Base-by-base conservation (phyloP, 2,797 vertebrate species). In the Chelidonichthys spinosus region DNA sequence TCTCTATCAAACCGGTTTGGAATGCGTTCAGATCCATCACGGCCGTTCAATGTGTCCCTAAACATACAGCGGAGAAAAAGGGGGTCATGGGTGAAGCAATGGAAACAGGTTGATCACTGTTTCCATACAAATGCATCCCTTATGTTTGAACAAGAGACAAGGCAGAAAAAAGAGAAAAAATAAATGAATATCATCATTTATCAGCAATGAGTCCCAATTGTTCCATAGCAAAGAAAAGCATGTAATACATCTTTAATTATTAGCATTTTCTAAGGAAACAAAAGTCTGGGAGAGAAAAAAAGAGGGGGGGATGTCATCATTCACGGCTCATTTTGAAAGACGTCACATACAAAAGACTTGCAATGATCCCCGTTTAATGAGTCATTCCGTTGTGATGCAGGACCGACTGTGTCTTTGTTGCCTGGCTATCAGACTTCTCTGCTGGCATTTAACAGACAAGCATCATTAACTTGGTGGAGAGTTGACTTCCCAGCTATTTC, bases 1-100 rank as follows among this genome's bases (percentile, higher is more conserved):
- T 72, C 82, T 87, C 74, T n/a, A 84, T 84, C 77, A 75, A 85
- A 67, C 50, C 36, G 74, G 66, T 81, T 75, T 25, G 85, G 89
- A 91, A 94, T 87, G 88, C 89, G 63, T 37, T 49, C 36, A 75
- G 84, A 92, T 93, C 79, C 72, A 91, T 92, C 91, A 89, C 18
- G 65, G 64, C 56, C 36, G 10, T 65, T 81, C 46, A 60, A 9
- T 87, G 90, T 91, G 91, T 85, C 81, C 75, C 68, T 87, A 84
- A 85, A 82, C 85, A 81, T 59, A 73, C 55, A 54, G 84, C 4
- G 3, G 72, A 72, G 72, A 55, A 60, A 75, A 25, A 25, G 25
- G 49, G 78, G 79, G 84, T 90, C 90, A 85, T 11, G 3, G 64
- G 50, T 82, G 74, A 72, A 33, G 11, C 50, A 76, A 83, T 84